Conservation (phyloP, 2,797 vertebrate species). For the Melanotaenia parkinsoni region DNA sequence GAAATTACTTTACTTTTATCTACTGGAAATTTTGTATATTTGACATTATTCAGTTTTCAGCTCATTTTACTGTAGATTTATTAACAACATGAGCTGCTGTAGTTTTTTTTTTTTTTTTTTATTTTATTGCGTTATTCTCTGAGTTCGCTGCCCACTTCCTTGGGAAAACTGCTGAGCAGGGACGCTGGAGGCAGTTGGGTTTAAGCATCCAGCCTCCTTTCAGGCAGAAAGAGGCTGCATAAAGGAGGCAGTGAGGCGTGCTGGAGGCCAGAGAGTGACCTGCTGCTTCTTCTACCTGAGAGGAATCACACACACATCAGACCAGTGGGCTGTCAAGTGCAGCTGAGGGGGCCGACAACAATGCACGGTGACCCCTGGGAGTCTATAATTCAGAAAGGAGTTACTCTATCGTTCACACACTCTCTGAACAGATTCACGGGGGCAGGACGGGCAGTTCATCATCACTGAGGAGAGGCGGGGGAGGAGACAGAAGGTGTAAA, state of each 20-base stretch:
- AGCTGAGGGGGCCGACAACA: conserved; percentile 94
- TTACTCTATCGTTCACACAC: conserved; percentile 87
- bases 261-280: conserved; percentile 88
- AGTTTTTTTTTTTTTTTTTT: no score
- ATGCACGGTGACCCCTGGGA: conserved; percentile 94
- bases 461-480: conserved; percentile 30
- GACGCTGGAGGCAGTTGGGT: conserved; percentile 37
- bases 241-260: conserved; percentile 96
- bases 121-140: no score
- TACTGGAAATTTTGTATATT: no score
- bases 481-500: conserved; percentile 10
- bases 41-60: no score
- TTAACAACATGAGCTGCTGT: background rate
- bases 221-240: conserved; percentile 80
- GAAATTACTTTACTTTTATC: no score
- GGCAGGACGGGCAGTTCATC: conserved; percentile 60
- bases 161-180: conserved; percentile 33
- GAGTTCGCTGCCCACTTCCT: conserved; percentile 46
- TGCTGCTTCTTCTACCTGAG: conserved; percentile 92
- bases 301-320: conserved; percentile 63
- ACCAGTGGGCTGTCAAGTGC: conserved; percentile 86
- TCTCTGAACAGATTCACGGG: conserved; percentile 51
- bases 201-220: conserved; percentile 49
- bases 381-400: conserved; percentile 98
- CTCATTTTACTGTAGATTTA: no score